phyloP scores from a whole-genome alignment of 2,113 vertebrate genomes.

The Misgurnus mizolepis region DNA sequence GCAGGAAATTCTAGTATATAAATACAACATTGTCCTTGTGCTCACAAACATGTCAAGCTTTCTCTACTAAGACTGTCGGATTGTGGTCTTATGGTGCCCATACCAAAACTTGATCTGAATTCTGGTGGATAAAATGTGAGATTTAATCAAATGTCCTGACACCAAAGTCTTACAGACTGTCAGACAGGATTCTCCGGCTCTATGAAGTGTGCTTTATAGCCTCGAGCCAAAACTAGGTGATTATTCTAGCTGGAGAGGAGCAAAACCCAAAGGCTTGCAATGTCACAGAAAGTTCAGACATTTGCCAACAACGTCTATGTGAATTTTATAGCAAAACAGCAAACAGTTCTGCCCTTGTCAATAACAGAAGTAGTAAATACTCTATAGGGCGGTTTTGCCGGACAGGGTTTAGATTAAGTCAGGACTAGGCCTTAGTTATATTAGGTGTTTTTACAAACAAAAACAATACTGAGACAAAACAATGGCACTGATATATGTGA shows the following conservation, averaged over 20 bases:
- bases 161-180: constrained; percentile 13
- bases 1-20: too few species aligned
- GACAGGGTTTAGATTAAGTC: too few species aligned
- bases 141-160: constrained; percentile 29
- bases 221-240: constrained; percentile 38
- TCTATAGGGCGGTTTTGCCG: too few species aligned
- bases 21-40: background rate
- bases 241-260: constrained; percentile 25
- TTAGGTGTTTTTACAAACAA: too few species aligned
- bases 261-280: constrained; percentile 36
- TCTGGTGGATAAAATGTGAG: constrained; percentile 34
- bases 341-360: constrained; percentile 15
- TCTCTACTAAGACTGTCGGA: background rate
- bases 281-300: constrained; percentile 44
- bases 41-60: constrained; percentile 5
- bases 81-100: background rate
- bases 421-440: too few species aligned
- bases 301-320: constrained; percentile 30
- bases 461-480: too few species aligned
- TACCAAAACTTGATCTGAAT: constrained; percentile 45
- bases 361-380: background rate
- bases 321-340: constrained; percentile 39
- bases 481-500: too few species aligned
- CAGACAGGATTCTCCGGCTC: constrained; percentile 26
- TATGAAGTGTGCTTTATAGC: constrained; percentile 34